Conservation (phyloP, 2,888 invertebrate genomes). For the Acleris emargana region DNA sequence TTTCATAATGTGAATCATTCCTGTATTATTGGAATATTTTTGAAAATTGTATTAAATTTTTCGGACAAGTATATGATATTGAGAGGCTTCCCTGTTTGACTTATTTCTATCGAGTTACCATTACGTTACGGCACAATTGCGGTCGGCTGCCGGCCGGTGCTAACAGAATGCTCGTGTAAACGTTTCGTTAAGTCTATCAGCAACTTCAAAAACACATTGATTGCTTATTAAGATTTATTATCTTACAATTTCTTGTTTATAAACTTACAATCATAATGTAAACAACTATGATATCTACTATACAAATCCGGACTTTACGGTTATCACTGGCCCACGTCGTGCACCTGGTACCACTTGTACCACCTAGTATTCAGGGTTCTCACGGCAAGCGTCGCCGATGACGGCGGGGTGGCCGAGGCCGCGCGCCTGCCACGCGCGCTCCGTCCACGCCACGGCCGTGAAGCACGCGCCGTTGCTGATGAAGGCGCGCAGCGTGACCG, state of each 20-base stretch:
- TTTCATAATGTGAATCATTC: conserved; percentile 77
- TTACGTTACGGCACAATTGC: background rate
- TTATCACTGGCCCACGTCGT: conserved; percentile 1
- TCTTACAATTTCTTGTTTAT: background rate
- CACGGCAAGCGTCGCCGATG: conserved; percentile 61
- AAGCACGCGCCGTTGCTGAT: conserved; percentile 97
- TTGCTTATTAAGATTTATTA: conserved; percentile 20
- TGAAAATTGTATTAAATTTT: conserved; percentile 76
- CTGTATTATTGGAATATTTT: conserved; percentile 77
- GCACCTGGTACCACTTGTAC: background rate
- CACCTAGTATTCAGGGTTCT: conserved; percentile 57
- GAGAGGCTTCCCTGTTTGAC: conserved; percentile 52
- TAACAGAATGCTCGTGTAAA: too few species aligned
- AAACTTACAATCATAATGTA: background rate
- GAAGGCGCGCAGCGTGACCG: conserved; percentile 93
- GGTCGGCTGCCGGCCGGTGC: too few species aligned
- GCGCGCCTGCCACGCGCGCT: conserved; percentile 78
- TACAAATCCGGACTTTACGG: conserved; percentile 17
- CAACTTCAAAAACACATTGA: conserved; percentile 6
- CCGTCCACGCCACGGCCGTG: conserved; percentile 92
- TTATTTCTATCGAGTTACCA: conserved; percentile 39
- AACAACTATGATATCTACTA: conserved; percentile 3
- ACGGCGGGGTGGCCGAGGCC: conserved; percentile 55
- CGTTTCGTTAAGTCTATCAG: background rate
- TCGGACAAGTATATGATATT: conserved; percentile 75